Percentiles rank a stretch among this genome's conserved stretches.
Conservation (phyloP, 2,888 invertebrate species). For the Idaea straminata region DNA sequence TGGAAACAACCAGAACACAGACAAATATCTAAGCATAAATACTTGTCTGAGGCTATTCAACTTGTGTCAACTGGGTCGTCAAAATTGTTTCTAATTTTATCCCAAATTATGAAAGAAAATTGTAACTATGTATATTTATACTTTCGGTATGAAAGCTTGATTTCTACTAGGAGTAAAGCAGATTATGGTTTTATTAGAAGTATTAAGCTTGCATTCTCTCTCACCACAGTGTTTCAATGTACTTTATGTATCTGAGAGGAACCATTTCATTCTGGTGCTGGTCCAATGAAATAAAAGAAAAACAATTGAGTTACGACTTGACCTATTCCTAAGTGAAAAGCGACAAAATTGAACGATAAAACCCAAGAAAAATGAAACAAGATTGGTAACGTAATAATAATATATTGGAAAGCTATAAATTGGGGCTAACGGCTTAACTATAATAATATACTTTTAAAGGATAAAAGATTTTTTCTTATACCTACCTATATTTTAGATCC, state of each 20-base stretch:
- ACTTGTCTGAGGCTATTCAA: no score
- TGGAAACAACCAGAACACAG: no score
- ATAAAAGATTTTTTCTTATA: constrained; percentile 8
- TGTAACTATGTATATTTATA: no score
- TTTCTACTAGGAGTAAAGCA: no score
- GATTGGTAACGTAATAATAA: constrained; percentile 19
- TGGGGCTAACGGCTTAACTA: constrained; percentile 14
- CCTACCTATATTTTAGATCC: neutral
- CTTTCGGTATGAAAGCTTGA: no score
- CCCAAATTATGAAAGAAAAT: no score
- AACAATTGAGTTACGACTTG: constrained; percentile 1
- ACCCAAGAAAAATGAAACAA: constrained; percentile 18
- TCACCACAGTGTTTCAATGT: neutral
- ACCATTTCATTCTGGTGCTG: neutral
- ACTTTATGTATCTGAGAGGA: constrained; percentile 12
- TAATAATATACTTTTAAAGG: neutral
- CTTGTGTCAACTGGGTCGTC: no score
- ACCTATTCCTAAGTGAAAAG: constrained; percentile 15
- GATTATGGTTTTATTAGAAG: no score
- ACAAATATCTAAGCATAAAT: no score
- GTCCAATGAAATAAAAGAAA: neutral
- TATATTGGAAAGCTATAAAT: constrained; percentile 28
- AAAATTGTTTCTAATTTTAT: no score
- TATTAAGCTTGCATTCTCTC: no score
- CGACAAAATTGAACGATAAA: constrained; percentile 16